phyloP scores from a whole-genome alignment of 2,113 vertebrate genomes.

The Willisornis vidua region DNA sequence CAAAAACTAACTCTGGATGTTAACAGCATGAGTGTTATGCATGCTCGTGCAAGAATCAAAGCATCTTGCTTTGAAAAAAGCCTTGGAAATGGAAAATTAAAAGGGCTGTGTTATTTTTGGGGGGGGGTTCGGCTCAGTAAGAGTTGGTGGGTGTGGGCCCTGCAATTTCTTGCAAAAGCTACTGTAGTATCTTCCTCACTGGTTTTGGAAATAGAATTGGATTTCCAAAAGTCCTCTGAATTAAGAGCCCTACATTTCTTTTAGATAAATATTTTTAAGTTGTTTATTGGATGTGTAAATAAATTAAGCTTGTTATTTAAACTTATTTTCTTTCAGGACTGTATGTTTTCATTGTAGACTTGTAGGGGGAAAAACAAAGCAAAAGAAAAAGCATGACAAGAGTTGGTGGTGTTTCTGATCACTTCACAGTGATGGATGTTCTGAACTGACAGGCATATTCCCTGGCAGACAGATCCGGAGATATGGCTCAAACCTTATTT shows the following conservation, averaged over 20 bases:
- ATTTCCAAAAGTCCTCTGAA: not conserved
- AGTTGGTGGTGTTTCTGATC: not conserved
- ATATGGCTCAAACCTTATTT: fast-evolving
- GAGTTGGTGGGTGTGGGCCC: not conserved
- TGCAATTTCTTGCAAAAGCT: not conserved
- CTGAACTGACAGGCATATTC: not conserved
- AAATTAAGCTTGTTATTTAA: not conserved
- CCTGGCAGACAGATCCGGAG: not conserved
- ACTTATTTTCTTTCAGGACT: not conserved
- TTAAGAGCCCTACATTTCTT: not conserved
- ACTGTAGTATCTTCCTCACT: not conserved
- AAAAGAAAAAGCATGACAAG: not conserved
- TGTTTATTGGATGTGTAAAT: not conserved
- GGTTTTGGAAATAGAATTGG: not conserved
- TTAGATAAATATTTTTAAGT: not conserved
- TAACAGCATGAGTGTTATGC: not conserved
- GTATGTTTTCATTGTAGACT: not conserved
- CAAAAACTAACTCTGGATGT: not conserved
- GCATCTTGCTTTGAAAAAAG: not conserved
- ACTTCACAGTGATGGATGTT: not conserved
- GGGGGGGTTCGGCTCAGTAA: not conserved
- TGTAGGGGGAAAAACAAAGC: not conserved
- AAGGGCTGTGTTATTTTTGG: not conserved
- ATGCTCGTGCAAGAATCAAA: not conserved
- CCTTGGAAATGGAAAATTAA: not conserved